Conservation (phyloP, 2,113 vertebrate species). For the Nicator chloris region DNA sequence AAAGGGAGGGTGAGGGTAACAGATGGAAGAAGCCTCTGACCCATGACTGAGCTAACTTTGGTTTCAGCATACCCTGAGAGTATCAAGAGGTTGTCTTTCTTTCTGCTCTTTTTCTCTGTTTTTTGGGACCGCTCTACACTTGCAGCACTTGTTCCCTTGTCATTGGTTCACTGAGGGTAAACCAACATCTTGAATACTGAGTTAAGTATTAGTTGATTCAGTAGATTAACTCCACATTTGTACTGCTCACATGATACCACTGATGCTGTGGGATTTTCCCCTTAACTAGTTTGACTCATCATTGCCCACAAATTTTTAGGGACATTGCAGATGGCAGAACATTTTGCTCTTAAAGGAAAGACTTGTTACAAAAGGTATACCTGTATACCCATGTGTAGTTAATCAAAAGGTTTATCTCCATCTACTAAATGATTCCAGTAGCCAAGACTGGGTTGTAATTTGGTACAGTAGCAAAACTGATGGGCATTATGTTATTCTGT, state of each 20-base stretch:
- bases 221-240: not conserved
- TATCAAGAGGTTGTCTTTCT: not conserved
- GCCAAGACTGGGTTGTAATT: not conserved
- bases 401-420: not conserved
- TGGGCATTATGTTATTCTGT: not conserved
- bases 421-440: not conserved
- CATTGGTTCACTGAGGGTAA: not conserved
- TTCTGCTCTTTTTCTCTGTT: not conserved
- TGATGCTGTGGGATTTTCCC: not conserved
- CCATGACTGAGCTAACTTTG: not conserved
- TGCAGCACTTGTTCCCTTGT: not conserved
- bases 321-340: not conserved
- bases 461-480: not conserved
- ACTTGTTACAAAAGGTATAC: not conserved
- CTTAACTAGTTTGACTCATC: not conserved
- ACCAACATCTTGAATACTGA: not conserved
- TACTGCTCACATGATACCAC: not conserved
- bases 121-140: not conserved
- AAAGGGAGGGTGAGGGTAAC: not conserved
- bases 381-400: not conserved
- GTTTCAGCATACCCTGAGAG: not conserved
- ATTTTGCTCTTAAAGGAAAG: not conserved
- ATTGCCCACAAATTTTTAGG: not conserved
- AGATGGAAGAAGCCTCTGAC: not conserved
- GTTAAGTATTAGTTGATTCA: not conserved